Base-by-base conservation (phyloP, 2,797 vertebrate species). In the Pseudotriccus pelzelni region DNA sequence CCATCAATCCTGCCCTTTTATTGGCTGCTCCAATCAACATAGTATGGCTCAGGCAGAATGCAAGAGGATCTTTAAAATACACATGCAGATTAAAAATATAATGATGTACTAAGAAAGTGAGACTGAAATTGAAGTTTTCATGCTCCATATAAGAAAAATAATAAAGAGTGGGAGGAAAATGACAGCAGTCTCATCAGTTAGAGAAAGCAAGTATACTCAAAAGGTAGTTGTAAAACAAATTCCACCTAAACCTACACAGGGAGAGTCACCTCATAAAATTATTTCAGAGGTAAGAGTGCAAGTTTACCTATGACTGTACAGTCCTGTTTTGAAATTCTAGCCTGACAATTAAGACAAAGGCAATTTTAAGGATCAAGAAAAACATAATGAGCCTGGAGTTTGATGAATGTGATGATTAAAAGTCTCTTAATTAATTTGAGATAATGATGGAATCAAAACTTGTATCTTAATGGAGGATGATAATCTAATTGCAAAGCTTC, bases 361-460 rank as follows among this genome's bases (percentile, higher is more conserved):
- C 34, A 84, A 80, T 89, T 93, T 93, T 74, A 84, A 94, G 59
- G 49, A 97, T 94, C 49, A 87, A 92, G 56, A 49, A 84, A 76
- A 79, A 60, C 32, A 84, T 55, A 82, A 82, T 59, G 18, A 88
- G 89, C 63, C 32, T 52, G 60, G 34, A 76, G 24, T 87, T 62
- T 84, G 44, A 86, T 63, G 59, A 91, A 79, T 69, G 56, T 32
- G 19, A 79, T 53, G 25, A 93, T 83, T 92, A 67, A 67, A 89
- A 80, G 30, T 69, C 70, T 95, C 74, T 77, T 85, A 89, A 91
- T 94, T 95, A 94, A 85, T 94, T 82, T 64, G 39, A 58, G 76
- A 58, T 72, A 55, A 86, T 67, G 47, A 84, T 81, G 41, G 59
- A 89, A 82, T 87, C 32, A 87, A 94, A 92, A 69, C 17, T 69